Evolutionary conservation across 1,140 invertebrate species (phyloP), one percentile per base, ranked within the genome.

Genomic region (Leptinotarsa defecta): DNA sequence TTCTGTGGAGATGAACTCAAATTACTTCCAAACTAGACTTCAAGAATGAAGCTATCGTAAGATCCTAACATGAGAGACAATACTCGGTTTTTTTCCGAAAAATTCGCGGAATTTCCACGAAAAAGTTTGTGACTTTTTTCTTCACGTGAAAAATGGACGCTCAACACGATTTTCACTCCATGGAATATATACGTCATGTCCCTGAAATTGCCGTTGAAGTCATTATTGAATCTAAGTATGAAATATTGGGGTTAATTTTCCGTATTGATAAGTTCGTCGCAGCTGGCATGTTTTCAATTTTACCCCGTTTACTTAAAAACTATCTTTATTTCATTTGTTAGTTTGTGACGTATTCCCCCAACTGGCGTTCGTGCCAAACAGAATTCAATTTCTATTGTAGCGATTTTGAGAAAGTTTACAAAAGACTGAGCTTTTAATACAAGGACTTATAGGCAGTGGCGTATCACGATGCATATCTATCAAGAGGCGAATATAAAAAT

Each of bases 271-370:
- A 57, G 52, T 57, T 19, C 52, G 52, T 57, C 15, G 52, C 52
- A 57, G 52, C 52, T 57, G 52, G 52, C 52, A 57, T 3, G 52
- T 57, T 57, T 57, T 57, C 52, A n/a, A 57, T 57, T 57, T 57
- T 57, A 57, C 52, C 52, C 52, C 52, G 52, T 57, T 57, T 57
- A 57, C 52, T 57, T 57, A 57, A 57, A 57, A 57, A 57, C n/a
- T 57, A 57, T 57, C 52, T 57, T 57, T 57, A 57, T 57, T 57
- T 57, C 52, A 57, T 57, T 57, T 57, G 52, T 57, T 57, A 57
- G 52, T 57, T 57, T 57, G 52, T 57, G 52, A 57, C 52, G 17
- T 57, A 17, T 57, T 57, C 52, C 52, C 52, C 52, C 52, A 57
- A 57, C 52, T 57, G 52, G n/a, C 52, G 52, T n/a, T 57, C 52